Evolutionary conservation across 2,113 vertebrate species (phyloP), one percentile per base, ranked within the genome.

Genomic region (Xiphias gladius): DNA sequence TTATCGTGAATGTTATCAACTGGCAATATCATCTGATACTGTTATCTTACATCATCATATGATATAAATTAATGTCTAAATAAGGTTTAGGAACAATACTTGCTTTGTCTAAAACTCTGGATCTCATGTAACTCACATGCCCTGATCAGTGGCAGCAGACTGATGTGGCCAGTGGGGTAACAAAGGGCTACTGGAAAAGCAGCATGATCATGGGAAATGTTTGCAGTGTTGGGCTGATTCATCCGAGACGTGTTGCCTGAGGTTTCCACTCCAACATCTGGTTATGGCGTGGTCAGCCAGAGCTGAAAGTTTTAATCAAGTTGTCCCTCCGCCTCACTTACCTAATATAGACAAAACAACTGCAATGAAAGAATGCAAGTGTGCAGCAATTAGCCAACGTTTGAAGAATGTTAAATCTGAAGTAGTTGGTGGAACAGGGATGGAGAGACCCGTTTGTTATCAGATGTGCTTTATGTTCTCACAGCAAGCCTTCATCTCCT

Each of bases 331-430:
- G n/a, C 81, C 55, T 83, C 77, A 64, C 54, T 72, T 32, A 8
- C 86, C 91, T 77, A 87, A 94, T 93, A 93, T 88, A 93, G 91
- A 87, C 85, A 88, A 84, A 91, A 86, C 55, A 82, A 72, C 54
- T 24, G 64, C 9, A 12, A 28, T 32, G 52, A 69, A 75, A 82
- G 75, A 81, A 80, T 67, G 75, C 12, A 0, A 46, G 48, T 0
- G n/a, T 20, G 43, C 59, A 2, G 9, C 74, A 84, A 76, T 74
- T 79, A 64, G 69, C 16, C 71, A 46, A 32, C 50, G 67, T 79
- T 63, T 57, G 65, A 69, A 76, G 83, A 63, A 73, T 63, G 70
- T 54, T 28, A 20, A 54, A 72, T 76, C n/a, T 76, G 19, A 75
- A 64, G 43, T 19, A 24, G 13, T 19, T 67, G 72, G 61, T 63